phyloP scores from a whole-genome alignment of 2,797 vertebrate genomes.

The Neostethus bicornis region DNA sequence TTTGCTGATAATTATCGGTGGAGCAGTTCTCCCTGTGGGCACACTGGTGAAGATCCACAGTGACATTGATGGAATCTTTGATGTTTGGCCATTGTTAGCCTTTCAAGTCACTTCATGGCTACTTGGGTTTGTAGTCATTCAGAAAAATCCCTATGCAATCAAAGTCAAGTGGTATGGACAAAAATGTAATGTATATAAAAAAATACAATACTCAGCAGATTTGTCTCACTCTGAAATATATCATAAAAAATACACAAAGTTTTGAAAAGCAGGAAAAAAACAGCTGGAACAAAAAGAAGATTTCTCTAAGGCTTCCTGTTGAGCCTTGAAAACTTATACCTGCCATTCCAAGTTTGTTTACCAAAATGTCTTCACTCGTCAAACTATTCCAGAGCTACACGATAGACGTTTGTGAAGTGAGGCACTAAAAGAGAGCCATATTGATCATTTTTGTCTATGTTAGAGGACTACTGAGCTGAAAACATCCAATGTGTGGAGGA shows the following conservation, averaged over 20 bases:
- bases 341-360: conserved; percentile 72
- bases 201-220: conserved; percentile 4
- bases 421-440: conserved; percentile 77
- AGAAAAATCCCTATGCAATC: no score
- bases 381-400: conserved; percentile 55
- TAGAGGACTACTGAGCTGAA: conserved; percentile 74
- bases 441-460: conserved; percentile 75
- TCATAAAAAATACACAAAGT: conserved; percentile 5
- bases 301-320: conserved; percentile 27
- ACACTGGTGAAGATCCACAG: no score
- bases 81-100: no score
- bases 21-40: no score
- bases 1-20: no score
- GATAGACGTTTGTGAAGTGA: conserved; percentile 75
- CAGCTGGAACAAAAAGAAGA: conserved; percentile 13
- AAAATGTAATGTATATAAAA: no score
- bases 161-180: no score
- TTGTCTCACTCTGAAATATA: conserved; percentile 15
- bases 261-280: conserved; percentile 14
- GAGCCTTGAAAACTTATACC: conserved; percentile 60
- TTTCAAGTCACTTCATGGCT: no score
- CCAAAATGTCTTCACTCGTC: conserved; percentile 59
- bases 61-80: no score
- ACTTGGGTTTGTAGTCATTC: no score
- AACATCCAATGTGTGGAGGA: conserved; percentile 74